Evolutionary conservation across 2,888 invertebrate genomes (phyloP), one percentile per base, ranked within the genome.

Genomic region (Camptogramma bilineatum): DNA sequence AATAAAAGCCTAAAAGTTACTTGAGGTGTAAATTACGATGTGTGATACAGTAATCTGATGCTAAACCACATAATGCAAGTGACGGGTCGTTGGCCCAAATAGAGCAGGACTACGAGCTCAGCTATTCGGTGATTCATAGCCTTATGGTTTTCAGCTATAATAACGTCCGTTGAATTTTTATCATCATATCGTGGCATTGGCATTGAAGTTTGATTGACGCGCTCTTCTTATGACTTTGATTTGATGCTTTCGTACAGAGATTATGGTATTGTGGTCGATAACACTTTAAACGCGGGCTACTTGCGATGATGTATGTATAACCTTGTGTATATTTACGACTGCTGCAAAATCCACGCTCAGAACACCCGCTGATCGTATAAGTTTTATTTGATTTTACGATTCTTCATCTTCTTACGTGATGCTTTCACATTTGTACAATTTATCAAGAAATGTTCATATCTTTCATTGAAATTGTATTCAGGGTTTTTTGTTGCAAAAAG

Each of bases 71-170:
- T 86, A 86, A 85, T 83, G 86, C 78, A 88, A 88, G 78, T 70
- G 76, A 65, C 78, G 75, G 88, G 87, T 88, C 88, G 80, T 77
- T 75, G 88, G 70, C 87, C 87, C 76, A 87, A 84, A 88, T 88
- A 73, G 80, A 81, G 70, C n/a, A n/a, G 75, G 73, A 76, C 28
- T 28, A 79, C 76, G 78, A 73, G 54, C 75, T 71, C 60, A 65
- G 47, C 68, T 71, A 69, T 73, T 67, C 54, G 58, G 63, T 67
- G 76, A 79, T 66, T 80, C 76, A 79, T 74, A 54, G 71, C 60
- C 64, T 73, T 75, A 74, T 77, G 73, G 63, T 59, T 61, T 67
- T 61, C 61, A 68, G 57, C 57, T 64, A 65, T 55, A 66, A 62
- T 66, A 55, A 62, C 52, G 52, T 57, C 53, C 66, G 68, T 70